phyloP scores from a whole-genome alignment of 92 coral and sea anemone species.

The Paragorgia papillata region DNA sequence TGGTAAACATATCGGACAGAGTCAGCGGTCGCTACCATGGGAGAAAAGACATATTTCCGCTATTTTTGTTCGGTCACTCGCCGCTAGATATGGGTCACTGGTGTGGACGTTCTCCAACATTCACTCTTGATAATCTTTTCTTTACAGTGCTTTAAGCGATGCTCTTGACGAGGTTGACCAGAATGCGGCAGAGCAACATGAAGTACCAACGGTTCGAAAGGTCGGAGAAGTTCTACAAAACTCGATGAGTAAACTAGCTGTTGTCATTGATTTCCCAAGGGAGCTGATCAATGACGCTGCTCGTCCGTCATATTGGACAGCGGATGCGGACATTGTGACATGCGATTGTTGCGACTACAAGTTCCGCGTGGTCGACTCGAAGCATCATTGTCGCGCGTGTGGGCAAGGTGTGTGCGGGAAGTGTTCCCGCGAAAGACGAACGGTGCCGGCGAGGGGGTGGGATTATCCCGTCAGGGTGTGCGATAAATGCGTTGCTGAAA shows the following conservation, averaged over 20 bases:
- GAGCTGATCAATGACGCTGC: conserved; percentile 92
- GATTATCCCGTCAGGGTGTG: conserved; percentile 97
- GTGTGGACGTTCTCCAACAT: too few relatives aligned
- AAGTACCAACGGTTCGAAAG: conserved; percentile 83
- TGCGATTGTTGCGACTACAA: conserved; percentile 76
- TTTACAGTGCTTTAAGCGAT: conserved; percentile 69
- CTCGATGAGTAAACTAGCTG: conserved; percentile 78
- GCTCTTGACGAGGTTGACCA: conserved; percentile 79
- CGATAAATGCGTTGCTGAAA: conserved; percentile 74
- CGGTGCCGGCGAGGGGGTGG: conserved; percentile 96
- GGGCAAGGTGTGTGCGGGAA: conserved; percentile 91
- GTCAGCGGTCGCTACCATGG: too few relatives aligned
- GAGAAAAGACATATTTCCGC: too few relatives aligned
- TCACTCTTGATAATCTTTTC: too few relatives aligned
- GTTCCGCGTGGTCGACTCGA: conserved; percentile 70
- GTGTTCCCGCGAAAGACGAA: conserved; percentile 70
- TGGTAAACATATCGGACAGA: too few relatives aligned
- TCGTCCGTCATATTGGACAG: conserved; percentile 96
- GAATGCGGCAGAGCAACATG: conserved; percentile 27
- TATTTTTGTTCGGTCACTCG: too few relatives aligned
- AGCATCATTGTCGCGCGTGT: conserved; percentile 97
- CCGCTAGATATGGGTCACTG: too few relatives aligned
- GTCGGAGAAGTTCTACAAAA: conserved; percentile 91
- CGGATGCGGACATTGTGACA: conserved; percentile 76
- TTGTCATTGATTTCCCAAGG: conserved; percentile 83